Evolutionary conservation across 2,797 vertebrate species (phyloP).

Genomic region (Menidia menidia): DNA sequence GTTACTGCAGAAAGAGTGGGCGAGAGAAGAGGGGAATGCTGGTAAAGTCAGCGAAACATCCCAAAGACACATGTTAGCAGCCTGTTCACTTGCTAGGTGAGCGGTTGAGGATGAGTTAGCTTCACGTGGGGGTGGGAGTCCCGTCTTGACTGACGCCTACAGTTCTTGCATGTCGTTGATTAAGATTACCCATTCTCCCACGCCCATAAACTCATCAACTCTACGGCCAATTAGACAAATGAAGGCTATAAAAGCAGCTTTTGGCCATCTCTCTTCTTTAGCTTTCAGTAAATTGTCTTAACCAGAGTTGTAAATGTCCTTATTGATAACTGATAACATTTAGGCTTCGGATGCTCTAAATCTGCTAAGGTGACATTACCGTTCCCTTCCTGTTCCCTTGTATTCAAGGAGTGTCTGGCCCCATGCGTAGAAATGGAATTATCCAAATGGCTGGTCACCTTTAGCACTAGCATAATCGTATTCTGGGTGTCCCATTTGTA

Average conservation of each 20-base stretch:
- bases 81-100: conserved; percentile 81
- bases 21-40: conserved; percentile 69
- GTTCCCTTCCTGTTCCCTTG: conserved; percentile 15
- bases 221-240: conserved; percentile 73
- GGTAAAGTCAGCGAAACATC: conserved; percentile 76
- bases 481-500: conserved; percentile 58
- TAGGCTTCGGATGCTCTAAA: conserved; percentile 34
- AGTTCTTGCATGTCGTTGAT: conserved; percentile 49
- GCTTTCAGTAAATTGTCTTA: conserved; percentile 64
- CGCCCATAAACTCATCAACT: conserved; percentile 72
- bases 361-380: background rate
- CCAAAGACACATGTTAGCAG: conserved; percentile 53
- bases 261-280: conserved; percentile 39
- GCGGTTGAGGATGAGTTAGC: conserved; percentile 62
- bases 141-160: conserved; percentile 39
- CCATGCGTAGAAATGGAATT: conserved; percentile 66
- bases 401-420: conserved; percentile 56
- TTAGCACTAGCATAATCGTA: conserved; percentile 59
- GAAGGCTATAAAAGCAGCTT: conserved; percentile 71
- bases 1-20: conserved; percentile 28
- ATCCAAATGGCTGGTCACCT: conserved; percentile 73
- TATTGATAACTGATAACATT: conserved; percentile 73
- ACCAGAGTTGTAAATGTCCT: conserved; percentile 60
- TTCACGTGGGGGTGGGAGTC: conserved; percentile 16
- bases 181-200: conserved; percentile 44